Percentiles rank a stretch among this genome's conserved stretches.
phyloP scores from a whole-genome alignment of 2,888 invertebrate species.

The Nomada flava region DNA sequence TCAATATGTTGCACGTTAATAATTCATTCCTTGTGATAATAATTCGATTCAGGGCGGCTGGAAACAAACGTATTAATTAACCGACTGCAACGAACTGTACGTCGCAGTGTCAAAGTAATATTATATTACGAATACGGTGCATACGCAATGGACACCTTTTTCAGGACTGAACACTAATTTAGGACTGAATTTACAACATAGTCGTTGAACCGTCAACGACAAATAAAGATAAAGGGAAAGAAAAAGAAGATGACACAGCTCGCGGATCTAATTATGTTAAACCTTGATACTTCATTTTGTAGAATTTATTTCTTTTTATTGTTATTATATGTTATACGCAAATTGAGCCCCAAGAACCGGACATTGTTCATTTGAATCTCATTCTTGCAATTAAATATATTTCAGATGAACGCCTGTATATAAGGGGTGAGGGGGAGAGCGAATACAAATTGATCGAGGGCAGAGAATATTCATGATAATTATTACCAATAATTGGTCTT shows the following conservation, averaged over 20 bases:
- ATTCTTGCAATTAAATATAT: conserved; percentile 55
- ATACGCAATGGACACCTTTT: neutral
- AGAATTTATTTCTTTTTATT: too few relatives aligned
- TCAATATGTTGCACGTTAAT: conserved; percentile 51
- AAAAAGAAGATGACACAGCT: neutral
- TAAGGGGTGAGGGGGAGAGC: neutral
- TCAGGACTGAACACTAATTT: neutral
- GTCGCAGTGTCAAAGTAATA: conserved; percentile 48
- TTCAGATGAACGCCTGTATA: conserved; percentile 37
- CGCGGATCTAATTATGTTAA: too few relatives aligned
- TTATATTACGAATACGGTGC: conserved; percentile 50
- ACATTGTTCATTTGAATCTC: conserved; percentile 37
- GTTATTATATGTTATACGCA: neutral
- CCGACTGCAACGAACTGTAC: conserved; percentile 42
- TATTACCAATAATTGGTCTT: conserved; percentile 66
- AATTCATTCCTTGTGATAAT: conserved; percentile 54
- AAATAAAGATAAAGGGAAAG: neutral
- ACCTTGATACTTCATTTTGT: too few relatives aligned
- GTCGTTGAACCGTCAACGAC: neutral
- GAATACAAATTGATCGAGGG: conserved; percentile 44
- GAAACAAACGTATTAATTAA: conserved; percentile 56
- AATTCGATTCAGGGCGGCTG: conserved; percentile 40
- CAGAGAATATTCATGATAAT: conserved; percentile 62
- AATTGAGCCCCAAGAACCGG: conserved; percentile 22
- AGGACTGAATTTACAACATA: neutral